A percentile compares a stretch with the other conserved stretches of the same genome.
These are phyloP conservation scores for Clarias laeviceps DNA, from an alignment of 2,797 vertebrate species.

Conservation along the genomic window DNA sequence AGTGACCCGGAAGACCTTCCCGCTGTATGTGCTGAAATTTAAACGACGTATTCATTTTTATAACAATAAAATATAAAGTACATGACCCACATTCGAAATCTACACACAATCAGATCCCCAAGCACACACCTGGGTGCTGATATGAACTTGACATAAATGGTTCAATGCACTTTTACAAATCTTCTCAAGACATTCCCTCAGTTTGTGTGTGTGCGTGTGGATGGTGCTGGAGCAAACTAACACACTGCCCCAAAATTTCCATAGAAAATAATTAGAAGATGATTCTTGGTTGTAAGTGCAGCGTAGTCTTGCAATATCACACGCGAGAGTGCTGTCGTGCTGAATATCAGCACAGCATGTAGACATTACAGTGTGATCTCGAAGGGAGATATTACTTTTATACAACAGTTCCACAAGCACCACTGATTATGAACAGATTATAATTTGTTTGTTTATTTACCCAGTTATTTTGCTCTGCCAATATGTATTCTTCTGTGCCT, in stretches of 20 bases:
- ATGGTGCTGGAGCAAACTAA: not conserved
- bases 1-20: slow-evolving; percentile 88
- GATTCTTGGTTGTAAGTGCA: not conserved
- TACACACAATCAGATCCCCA: not conserved
- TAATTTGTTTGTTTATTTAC: too few relatives aligned
- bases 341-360: too few relatives aligned
- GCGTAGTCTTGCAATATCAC: too few relatives aligned
- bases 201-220: not conserved
- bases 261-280: not conserved
- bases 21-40: slow-evolving; percentile 85
- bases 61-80: not conserved
- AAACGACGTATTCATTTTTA: not conserved
- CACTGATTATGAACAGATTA: too few relatives aligned
- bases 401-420: too few relatives aligned
- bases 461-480: too few relatives aligned
- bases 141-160: not conserved
- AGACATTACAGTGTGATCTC: too few relatives aligned
- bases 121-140: not conserved
- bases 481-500: too few relatives aligned
- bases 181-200: not conserved
- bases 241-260: not conserved
- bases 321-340: too few relatives aligned
- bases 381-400: too few relatives aligned
- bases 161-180: not conserved
- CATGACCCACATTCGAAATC: not conserved